Percentiles rank a stretch among this genome's conserved stretches.
Evolutionary conservation across 2,888 invertebrate species (phyloP).

Genomic region (Apoderus coryli): DNA sequence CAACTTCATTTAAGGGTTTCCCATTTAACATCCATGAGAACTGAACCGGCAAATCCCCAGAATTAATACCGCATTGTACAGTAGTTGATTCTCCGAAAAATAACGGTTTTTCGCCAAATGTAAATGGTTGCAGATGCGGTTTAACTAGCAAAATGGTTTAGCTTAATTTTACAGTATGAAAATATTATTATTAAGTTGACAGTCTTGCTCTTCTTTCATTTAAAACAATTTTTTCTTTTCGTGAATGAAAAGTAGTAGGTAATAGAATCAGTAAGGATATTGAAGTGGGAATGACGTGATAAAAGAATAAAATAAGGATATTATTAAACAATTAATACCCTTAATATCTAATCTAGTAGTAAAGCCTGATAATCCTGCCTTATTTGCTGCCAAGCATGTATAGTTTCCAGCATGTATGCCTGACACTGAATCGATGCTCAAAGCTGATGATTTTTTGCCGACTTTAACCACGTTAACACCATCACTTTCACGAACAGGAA

Average conservation of each 20-base stretch:
- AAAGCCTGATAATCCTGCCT: slow-evolving; percentile 36
- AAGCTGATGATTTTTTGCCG: slow-evolving; percentile 47
- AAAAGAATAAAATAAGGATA: slow-evolving; percentile 1
- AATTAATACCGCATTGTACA: slow-evolving; percentile 42
- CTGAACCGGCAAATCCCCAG: slow-evolving; percentile 51
- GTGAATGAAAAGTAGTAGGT: too few relatives aligned
- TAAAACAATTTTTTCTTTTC: too few relatives aligned
- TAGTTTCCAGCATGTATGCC: slow-evolving; percentile 42
- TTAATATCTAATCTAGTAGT: slow-evolving; percentile 38
- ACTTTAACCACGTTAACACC: slow-evolving; percentile 38
- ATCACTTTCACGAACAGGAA: slow-evolving; percentile 37
- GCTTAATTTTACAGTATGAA: too few relatives aligned
- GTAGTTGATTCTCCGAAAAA: slow-evolving; percentile 40
- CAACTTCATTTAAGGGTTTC: slow-evolving; percentile 23
- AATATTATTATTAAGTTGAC: too few relatives aligned
- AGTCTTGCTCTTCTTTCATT: too few relatives aligned
- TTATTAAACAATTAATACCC: slow-evolving; percentile 31
- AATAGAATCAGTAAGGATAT: too few relatives aligned
- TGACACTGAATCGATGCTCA: slow-evolving; percentile 42
- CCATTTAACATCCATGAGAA: slow-evolving; percentile 47
- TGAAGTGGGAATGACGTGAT: neutral
- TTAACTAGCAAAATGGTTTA: slow-evolving; percentile 46
- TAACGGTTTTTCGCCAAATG: slow-evolving; percentile 50
- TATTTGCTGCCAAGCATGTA: slow-evolving; percentile 40
- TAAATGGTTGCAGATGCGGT: slow-evolving; percentile 61